phyloP scores from a whole-genome alignment of 2,888 invertebrate genomes.

The Calameuta idolon region DNA sequence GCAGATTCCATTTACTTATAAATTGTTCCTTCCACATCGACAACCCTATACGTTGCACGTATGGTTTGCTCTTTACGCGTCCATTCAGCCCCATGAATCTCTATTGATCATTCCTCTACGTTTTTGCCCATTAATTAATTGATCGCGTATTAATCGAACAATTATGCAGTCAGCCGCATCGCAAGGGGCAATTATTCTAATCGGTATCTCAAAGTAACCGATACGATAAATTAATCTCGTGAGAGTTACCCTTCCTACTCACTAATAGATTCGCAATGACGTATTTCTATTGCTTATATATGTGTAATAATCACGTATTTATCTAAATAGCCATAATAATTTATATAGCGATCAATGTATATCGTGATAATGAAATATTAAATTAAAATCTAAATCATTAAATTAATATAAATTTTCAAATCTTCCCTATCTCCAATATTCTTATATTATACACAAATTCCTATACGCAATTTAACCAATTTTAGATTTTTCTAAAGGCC shows the following conservation, averaged over 20 bases:
- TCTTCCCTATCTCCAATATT: neutral
- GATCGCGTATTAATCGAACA: constrained; percentile 49
- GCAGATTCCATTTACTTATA: constrained; percentile 28
- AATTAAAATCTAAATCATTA: neutral
- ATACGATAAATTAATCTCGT: constrained; percentile 17
- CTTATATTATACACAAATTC: neutral
- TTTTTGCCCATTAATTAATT: constrained; percentile 52
- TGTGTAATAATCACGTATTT: neutral
- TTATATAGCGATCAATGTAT: neutral
- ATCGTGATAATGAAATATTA: neutral
- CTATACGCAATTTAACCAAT: neutral
- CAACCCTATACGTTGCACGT: neutral
- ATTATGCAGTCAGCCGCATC: constrained; percentile 35
- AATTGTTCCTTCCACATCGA: neutral
- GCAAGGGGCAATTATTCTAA: constrained; percentile 38
- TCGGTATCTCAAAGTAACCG: constrained; percentile 29
- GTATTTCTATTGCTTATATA: neutral
- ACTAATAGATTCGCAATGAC: neutral
- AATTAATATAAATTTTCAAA: neutral
- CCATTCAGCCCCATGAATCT: constrained; percentile 20
- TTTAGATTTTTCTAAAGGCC: neutral
- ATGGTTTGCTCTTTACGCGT: neutral
- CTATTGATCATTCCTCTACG: constrained; percentile 24
- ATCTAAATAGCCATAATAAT: neutral
- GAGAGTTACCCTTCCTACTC: neutral